Conservation (phyloP, 1,140 invertebrate species). For the Cyrtorhinus lividipennis region DNA sequence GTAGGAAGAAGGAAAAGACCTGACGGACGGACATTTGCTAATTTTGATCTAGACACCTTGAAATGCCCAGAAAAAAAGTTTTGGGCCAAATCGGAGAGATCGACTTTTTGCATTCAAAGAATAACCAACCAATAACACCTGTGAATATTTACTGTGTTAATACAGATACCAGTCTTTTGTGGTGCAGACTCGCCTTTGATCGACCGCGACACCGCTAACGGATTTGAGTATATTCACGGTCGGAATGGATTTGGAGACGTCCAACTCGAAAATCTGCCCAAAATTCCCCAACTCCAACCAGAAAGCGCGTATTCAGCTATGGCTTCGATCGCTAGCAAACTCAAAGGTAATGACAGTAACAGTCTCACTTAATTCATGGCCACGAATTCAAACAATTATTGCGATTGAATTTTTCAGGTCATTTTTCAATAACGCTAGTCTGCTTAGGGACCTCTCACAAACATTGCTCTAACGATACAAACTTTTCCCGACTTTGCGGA, state of each 20-base stretch:
- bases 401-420: too few relatives aligned
- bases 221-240: slow-evolving; percentile 32
- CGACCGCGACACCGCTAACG: not conserved
- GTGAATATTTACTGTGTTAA: too few relatives aligned
- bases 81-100: too few relatives aligned
- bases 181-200: slow-evolving; percentile 38
- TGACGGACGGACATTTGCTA: too few relatives aligned
- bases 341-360: slow-evolving; percentile 29
- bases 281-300: slow-evolving; percentile 27
- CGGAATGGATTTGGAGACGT: slow-evolving; percentile 50
- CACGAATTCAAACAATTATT: not conserved
- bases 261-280: slow-evolving; percentile 27
- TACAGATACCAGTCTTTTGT: slow-evolving; percentile 48
- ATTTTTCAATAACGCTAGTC: slow-evolving; percentile 36
- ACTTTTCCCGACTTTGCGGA: slow-evolving; percentile 45
- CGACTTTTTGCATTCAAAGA: too few relatives aligned
- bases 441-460: slow-evolving; percentile 57
- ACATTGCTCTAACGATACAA: slow-evolving; percentile 53
- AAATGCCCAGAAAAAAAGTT: too few relatives aligned
- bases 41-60: too few relatives aligned
- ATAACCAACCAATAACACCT: too few relatives aligned
- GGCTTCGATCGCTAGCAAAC: slow-evolving; percentile 33
- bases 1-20: too few relatives aligned
- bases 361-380: not conserved
- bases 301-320: slow-evolving; percentile 36